Percentiles rank a stretch among this genome's conserved stretches.
Evolutionary conservation across 2,113 vertebrate genomes (phyloP).

Genomic region (Dryoscopus gambensis): DNA sequence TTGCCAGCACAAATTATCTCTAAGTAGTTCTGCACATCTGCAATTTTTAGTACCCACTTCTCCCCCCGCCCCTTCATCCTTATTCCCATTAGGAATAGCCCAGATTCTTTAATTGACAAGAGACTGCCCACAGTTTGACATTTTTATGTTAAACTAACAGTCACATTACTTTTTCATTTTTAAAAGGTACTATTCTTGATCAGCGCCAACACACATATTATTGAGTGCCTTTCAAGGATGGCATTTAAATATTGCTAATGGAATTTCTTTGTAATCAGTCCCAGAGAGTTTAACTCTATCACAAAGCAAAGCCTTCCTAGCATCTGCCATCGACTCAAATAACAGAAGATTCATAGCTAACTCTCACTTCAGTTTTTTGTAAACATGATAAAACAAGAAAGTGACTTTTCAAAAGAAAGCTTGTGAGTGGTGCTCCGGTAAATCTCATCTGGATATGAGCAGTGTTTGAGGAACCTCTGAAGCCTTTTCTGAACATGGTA

Average conservation of each 20-base stretch:
- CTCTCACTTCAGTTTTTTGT: conserved; percentile 59
- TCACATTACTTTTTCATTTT: conserved; percentile 69
- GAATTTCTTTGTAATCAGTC: conserved; percentile 72
- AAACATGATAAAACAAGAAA: conserved; percentile 66
- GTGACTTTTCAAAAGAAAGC: conserved; percentile 45
- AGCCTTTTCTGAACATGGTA: conserved; percentile 4
- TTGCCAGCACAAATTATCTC: conserved; percentile 61
- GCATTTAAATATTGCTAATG: conserved; percentile 74
- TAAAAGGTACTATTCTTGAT: conserved; percentile 68
- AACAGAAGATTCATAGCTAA: conserved; percentile 41
- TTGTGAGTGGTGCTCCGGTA: neutral
- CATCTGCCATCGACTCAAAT: conserved; percentile 45
- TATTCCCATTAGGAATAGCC: conserved; percentile 69
- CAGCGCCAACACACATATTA: conserved; percentile 67
- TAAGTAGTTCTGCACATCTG: conserved; percentile 49
- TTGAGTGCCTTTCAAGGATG: conserved; percentile 64
- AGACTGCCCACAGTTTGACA: conserved; percentile 70
- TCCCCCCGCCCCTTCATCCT: neutral
- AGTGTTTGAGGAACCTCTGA: neutral
- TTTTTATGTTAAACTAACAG: conserved; percentile 72
- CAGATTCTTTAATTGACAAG: conserved; percentile 69
- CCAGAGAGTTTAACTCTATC: conserved; percentile 60
- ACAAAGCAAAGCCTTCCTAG: conserved; percentile 46
- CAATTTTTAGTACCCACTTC: conserved; percentile 45
- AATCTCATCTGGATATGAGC: neutral